Conservation (phyloP, 1,140 invertebrate species). For the Apis mellifera region Amel_HAv3.1 CM009937.2:10631001-10631500, state of each 20-base stretch:
- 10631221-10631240: constrained; percentile 89
- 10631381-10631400: constrained; percentile 92
- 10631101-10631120: constrained; percentile 90
- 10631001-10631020: constrained; percentile 46
- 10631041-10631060: constrained; percentile 33
- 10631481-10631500: constrained; percentile 88
- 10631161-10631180: constrained; percentile 93
- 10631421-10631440: neutral
- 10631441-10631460: neutral
- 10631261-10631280: constrained; percentile 67
- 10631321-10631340: constrained; percentile 94
- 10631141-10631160: constrained; percentile 93
- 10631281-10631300: constrained; percentile 59
- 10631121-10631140: constrained; percentile 96
- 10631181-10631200: constrained; percentile 94
- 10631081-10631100: constrained; percentile 75
- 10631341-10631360: constrained; percentile 97
- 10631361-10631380: constrained; percentile 94
- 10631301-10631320: constrained; percentile 87
- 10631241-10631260: constrained; percentile 97
- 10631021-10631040: constrained; percentile 53
- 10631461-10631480: neutral
- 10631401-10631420: constrained; percentile 90
- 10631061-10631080: constrained; percentile 73
- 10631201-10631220: constrained; percentile 93